These are phyloP conservation scores for Syrrhaptes paradoxus DNA, from an alignment of 2,113 vertebrate genomes.

Conservation along the genomic window DNA sequence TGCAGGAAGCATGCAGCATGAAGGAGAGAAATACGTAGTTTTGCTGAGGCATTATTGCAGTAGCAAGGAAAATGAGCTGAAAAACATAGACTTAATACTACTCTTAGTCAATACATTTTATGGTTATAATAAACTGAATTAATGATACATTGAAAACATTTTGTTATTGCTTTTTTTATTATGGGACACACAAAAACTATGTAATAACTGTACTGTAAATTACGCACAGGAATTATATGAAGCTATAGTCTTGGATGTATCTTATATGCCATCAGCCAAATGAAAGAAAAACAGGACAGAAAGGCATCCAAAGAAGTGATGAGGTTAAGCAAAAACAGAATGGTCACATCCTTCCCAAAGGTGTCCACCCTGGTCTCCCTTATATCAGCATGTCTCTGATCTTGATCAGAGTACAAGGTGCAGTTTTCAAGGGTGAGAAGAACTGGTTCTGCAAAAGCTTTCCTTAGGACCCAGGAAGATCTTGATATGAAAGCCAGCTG, in stretches of 20 bases:
- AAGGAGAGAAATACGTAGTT: not conserved
- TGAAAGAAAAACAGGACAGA: not conserved
- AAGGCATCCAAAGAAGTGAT: not conserved
- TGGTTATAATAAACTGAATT: slow-evolving; percentile 50
- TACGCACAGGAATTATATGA: not conserved
- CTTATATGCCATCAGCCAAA: not conserved
- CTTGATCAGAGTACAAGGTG: not conserved
- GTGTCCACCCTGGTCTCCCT: not conserved
- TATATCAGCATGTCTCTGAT: not conserved
- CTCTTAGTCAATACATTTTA: slow-evolving; percentile 19
- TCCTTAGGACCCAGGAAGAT: not conserved
- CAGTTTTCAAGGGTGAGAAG: not conserved
- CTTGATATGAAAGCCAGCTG: not conserved
- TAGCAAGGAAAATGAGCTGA: not conserved
- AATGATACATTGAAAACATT: slow-evolving; percentile 38
- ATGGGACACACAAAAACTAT: not conserved
- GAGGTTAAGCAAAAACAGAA: not conserved
- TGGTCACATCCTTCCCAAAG: not conserved
- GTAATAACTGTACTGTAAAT: not conserved
- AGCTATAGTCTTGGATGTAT: not conserved
- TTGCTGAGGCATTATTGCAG: slow-evolving; percentile 1
- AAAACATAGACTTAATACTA: not conserved
- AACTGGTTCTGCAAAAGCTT: not conserved
- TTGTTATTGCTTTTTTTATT: not conserved
- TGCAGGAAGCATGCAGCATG: not conserved